Evolutionary conservation across 2,797 vertebrate species (phyloP).

Genomic region (Rousettus madagascariensis): DNA sequence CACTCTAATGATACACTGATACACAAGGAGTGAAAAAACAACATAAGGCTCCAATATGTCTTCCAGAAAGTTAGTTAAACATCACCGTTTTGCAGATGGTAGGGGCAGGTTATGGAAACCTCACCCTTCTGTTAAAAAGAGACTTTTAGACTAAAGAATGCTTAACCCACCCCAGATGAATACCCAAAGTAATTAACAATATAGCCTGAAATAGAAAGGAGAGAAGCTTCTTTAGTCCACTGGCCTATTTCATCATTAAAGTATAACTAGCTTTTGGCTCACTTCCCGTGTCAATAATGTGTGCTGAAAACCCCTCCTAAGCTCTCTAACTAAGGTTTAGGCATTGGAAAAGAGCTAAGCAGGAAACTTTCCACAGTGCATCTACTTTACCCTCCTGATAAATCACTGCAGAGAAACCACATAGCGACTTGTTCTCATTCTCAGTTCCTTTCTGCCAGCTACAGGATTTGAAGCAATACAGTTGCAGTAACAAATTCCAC

Average conservation of each 20-base stretch:
- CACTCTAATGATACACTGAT: background rate
- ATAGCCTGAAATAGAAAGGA: background rate
- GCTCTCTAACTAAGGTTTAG: background rate
- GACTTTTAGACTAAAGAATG: constrained; percentile 32
- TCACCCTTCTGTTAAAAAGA: background rate
- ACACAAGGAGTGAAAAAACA: background rate
- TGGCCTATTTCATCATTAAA: constrained; percentile 27
- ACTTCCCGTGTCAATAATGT: constrained; percentile 29
- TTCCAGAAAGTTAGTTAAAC: background rate
- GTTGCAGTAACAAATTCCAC: background rate
- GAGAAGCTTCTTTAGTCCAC: background rate
- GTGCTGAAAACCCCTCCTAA: background rate
- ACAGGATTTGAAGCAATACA: background rate
- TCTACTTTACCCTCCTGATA: constrained; percentile 21
- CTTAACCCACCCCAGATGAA: background rate
- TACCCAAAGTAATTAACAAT: background rate
- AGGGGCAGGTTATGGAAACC: background rate
- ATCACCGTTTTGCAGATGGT: background rate
- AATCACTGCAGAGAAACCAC: constrained; percentile 21
- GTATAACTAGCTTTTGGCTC: constrained; percentile 38
- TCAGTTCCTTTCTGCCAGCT: background rate
- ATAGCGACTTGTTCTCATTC: background rate
- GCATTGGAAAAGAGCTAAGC: constrained; percentile 24
- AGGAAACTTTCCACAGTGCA: background rate
- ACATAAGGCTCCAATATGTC: background rate